A percentile compares a stretch with the other conserved stretches of the same genome.
These are phyloP conservation scores for Camponotus pennsylvanicus DNA, from an alignment of 1,140 invertebrate genomes.

Conservation along the genomic window DNA sequence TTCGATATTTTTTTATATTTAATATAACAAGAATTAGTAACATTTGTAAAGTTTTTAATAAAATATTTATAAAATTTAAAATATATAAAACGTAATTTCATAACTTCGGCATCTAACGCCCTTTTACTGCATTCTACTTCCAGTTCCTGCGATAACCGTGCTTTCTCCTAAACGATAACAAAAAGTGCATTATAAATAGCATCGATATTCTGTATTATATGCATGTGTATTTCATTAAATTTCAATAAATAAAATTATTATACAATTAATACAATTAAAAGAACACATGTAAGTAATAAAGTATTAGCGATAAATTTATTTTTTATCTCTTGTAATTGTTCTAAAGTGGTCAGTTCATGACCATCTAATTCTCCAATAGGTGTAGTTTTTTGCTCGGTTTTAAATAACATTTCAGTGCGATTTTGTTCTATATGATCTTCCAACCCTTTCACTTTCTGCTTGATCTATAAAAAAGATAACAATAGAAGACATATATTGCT, in stretches of 20 bases:
- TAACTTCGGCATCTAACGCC: constrained; percentile 75
- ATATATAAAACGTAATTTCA: constrained; percentile 66
- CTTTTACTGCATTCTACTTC: constrained; percentile 75
- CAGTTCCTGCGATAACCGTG: constrained; percentile 73
- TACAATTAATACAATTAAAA: not conserved
- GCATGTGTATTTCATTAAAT: not conserved
- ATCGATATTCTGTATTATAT: not conserved
- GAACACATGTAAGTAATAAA: not conserved
- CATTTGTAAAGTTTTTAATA: too few relatives aligned
- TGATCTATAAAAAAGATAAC: constrained; percentile 67
- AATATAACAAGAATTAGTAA: too few relatives aligned
- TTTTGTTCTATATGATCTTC: constrained; percentile 70
- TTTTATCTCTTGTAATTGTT: constrained; percentile 79
- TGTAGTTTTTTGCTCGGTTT: constrained; percentile 49
- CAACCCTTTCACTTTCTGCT: constrained; percentile 74
- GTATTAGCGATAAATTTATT: not conserved
- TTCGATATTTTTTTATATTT: too few relatives aligned
- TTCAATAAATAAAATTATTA: not conserved
- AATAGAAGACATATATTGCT: not conserved
- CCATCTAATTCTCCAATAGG: constrained; percentile 34
- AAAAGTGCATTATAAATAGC: not conserved
- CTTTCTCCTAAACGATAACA: constrained; percentile 76
- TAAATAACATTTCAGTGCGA: constrained; percentile 68
- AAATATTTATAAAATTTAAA: too few relatives aligned
- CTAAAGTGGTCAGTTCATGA: constrained; percentile 68